Evolutionary conservation across 2,888 invertebrate genomes (phyloP).

Genomic region (Andrena camellia): DNA sequence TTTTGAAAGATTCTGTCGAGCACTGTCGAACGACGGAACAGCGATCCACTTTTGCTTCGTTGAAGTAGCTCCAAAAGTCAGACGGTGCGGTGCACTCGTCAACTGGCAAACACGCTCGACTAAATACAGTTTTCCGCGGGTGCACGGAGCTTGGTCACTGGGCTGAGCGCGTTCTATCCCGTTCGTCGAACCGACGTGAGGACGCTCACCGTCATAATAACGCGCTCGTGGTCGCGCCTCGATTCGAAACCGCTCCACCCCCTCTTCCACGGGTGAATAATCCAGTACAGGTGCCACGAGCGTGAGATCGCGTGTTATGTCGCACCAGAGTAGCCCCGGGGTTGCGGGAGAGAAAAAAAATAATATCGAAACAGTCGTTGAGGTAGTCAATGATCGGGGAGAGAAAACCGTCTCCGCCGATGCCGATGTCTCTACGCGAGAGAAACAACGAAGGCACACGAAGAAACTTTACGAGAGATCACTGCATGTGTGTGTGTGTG

Average conservation of each 20-base stretch:
- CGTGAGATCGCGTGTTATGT: background rate
- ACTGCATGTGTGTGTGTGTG: background rate
- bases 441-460: slow-evolving; percentile 26
- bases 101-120: slow-evolving; percentile 38
- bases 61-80: slow-evolving; percentile 5
- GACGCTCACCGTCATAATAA: slow-evolving; percentile 64
- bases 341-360: background rate
- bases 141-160: slow-evolving; percentile 53
- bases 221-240: slow-evolving; percentile 45
- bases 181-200: slow-evolving; percentile 64
- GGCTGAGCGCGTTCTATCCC: slow-evolving; percentile 50
- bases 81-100: slow-evolving; percentile 43
- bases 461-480: background rate
- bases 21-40: slow-evolving; percentile 72
- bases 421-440: background rate
- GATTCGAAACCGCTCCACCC: slow-evolving; percentile 31
- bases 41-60: slow-evolving; percentile 80
- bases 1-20: slow-evolving; percentile 80
- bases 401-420: background rate
- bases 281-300: slow-evolving; percentile 33
- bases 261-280: slow-evolving; percentile 49
- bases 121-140: slow-evolving; percentile 46
- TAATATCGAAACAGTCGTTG: background rate
- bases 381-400: slow-evolving; percentile 1
- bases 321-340: slow-evolving; percentile 34